Percentiles rank a stretch among this genome's conserved stretches.
phyloP scores from a whole-genome alignment of 2,888 invertebrate species.

The Drosophila nigricruria region DNA sequence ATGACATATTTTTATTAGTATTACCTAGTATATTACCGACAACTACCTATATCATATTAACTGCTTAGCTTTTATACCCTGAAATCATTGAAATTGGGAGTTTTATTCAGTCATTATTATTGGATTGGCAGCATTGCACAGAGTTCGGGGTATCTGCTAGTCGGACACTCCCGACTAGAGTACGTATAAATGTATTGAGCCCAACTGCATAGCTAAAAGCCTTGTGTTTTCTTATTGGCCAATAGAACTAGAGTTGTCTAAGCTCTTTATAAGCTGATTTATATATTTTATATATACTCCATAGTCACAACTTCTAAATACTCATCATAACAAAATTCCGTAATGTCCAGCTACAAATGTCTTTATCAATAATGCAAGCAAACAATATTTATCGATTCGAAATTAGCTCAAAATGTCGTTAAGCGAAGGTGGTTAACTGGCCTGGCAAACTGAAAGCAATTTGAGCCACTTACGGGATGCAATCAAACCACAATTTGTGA shows the following conservation, averaged over 20 bases:
- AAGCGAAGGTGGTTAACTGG: neutral
- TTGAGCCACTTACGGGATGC: slow-evolving; percentile 25
- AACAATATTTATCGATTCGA: slow-evolving; percentile 1
- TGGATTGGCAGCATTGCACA: no score
- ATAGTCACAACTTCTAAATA: neutral
- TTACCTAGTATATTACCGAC: no score
- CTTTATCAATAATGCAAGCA: neutral
- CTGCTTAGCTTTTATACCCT: no score
- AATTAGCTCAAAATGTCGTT: slow-evolving; percentile 5
- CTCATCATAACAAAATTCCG: neutral
- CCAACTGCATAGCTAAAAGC: no score
- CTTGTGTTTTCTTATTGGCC: no score
- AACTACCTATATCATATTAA: no score
- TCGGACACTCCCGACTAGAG: no score
- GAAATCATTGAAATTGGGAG: no score
- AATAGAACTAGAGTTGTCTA: neutral
- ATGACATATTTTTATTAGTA: no score
- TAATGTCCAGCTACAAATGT: neutral
- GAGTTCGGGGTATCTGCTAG: no score
- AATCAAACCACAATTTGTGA: slow-evolving; percentile 27
- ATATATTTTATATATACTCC: neutral
- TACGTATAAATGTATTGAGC: no score
- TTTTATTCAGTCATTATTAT: no score
- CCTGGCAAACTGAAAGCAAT: neutral
- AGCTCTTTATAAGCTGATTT: neutral